Conservation (phyloP, 2,113 vertebrate species). For the Motacilla tschutschensis region DNA sequence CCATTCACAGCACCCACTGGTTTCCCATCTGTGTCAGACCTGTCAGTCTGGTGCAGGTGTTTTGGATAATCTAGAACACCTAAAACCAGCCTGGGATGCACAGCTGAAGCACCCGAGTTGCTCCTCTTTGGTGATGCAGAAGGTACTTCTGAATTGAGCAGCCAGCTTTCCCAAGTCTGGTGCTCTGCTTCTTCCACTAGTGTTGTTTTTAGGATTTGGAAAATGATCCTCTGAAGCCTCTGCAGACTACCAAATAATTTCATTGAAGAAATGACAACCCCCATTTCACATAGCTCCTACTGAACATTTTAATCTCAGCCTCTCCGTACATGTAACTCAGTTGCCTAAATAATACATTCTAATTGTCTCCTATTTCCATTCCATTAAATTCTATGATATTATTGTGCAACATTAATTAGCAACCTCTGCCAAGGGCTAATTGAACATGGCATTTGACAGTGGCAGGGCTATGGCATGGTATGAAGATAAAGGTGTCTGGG, state of each 20-base stretch:
- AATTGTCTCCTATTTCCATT: background rate
- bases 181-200: background rate
- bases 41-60: background rate
- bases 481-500: background rate
- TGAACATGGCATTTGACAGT: background rate
- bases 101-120: fast-evolving
- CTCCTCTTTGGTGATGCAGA: fast-evolving
- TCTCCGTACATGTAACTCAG: background rate
- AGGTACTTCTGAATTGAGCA: background rate
- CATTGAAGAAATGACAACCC: background rate
- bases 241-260: background rate
- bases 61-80: background rate
- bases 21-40: background rate
- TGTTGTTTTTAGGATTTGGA: background rate
- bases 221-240: background rate
- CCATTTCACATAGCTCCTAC: background rate
- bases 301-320: background rate
- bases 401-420: constrained; percentile 10
- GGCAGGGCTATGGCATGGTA: background rate
- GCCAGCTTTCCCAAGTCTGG: background rate
- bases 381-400: background rate
- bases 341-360: background rate
- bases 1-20: background rate
- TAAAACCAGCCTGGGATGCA: background rate
- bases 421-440: background rate